Evolutionary conservation across 2,888 invertebrate genomes (phyloP), one percentile per base, ranked within the genome.

Genomic region (Aspidiotus rigidus): DNA sequence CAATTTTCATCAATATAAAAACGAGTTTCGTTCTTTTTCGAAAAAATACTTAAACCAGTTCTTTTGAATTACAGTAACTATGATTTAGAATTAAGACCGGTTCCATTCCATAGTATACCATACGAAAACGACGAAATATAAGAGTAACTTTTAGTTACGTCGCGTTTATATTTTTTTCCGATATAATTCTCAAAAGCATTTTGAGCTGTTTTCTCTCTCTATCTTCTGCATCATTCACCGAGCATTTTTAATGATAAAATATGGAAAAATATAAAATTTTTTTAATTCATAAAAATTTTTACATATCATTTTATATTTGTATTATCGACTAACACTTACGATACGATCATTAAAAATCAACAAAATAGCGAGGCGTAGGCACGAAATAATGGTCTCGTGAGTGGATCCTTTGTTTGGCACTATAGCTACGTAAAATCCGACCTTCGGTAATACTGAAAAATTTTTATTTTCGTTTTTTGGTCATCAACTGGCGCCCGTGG

Each of bases 1-100:
- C 64, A 64, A 55, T 64, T 64, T 55, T 54, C 55, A 55, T 55
- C 41, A 53, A 64, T 55, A 64, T 28, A 54, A 41, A n/a, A 64
- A 49, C 28, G 17, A 42, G 55, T 40, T 54, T 28, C 28, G 28
- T 28, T 28, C 28, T 28, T 28, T 28, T 28, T 55, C 41, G 15
- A 57, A 41, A 62, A 62, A 64, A 64, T 55, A 41, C 44, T 40
- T 7, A 39, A 53, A 54, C 49, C 41, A 53, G 39, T 54, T 53
- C 55, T 64, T 41, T n/a, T 11, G 28, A 28, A 28, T 28, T 28
- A 28, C 28, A 28, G 28, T 28, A 28, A 28, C 28, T 28, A 28
- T 28, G 28, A 28, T 28, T 28, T 28, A 28, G 28, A 28, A 5
- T 28, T 28, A 28, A 5, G 28, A 28, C 28, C 28, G 28, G 28